Conservation (phyloP, 2,797 vertebrate species). For the Sparidentex hasta region DNA sequence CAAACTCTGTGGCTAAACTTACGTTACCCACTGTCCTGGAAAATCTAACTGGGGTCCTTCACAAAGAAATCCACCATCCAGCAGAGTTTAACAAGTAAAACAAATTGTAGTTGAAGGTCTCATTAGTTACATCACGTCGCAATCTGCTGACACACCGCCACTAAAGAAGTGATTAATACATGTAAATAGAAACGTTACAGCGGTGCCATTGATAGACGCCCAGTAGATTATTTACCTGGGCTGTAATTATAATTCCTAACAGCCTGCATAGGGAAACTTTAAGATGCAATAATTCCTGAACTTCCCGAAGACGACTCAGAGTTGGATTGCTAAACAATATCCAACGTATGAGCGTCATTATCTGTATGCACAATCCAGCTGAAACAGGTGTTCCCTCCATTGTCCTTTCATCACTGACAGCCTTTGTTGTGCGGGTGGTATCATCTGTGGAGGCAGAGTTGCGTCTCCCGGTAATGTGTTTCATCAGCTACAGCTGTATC, state of each 20-base stretch:
- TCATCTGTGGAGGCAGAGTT: slow-evolving; percentile 66
- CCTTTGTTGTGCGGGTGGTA: slow-evolving; percentile 68
- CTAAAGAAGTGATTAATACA: no score
- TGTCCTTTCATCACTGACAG: slow-evolving; percentile 68
- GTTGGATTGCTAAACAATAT: not conserved
- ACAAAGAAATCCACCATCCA: no score
- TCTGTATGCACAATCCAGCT: slow-evolving; percentile 7
- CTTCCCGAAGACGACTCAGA: not conserved
- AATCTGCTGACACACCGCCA: no score
- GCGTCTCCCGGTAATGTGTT: slow-evolving; percentile 65
- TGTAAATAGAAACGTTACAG: no score
- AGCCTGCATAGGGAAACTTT: not conserved
- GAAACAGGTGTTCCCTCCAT: slow-evolving; percentile 63
- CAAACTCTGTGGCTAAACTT: no score
- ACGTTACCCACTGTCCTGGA: no score
- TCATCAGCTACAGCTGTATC: slow-evolving; percentile 79
- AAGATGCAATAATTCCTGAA: not conserved
- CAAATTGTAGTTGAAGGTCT: no score
- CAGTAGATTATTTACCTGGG: no score
- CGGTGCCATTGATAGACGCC: no score
- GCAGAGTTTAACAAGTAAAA: no score
- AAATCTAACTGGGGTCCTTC: no score
- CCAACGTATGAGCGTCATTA: not conserved
- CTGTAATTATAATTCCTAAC: not conserved
- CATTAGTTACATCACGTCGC: no score